A percentile compares a stretch with the other conserved stretches of the same genome.
phyloP scores from a whole-genome alignment of 1,140 invertebrate genomes.

The Ceratoteleas bidentatus region DNA sequence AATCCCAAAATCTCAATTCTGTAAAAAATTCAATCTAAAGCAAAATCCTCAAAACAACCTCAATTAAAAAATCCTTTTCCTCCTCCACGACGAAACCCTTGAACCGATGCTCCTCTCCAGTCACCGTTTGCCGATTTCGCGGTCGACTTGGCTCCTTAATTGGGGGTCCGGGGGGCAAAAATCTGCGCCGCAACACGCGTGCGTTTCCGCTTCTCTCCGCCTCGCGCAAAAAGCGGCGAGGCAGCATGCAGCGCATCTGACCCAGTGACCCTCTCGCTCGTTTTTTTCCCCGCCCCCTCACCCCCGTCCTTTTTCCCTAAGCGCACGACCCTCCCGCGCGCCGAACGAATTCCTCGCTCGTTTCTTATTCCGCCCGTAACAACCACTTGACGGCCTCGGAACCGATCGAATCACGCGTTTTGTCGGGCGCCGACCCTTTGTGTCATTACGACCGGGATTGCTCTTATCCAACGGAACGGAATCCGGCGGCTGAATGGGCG shows the following conservation, averaged over 20 bases:
- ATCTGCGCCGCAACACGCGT: conserved; percentile 57
- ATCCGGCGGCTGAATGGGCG: conserved; percentile 34
- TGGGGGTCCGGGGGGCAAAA: conserved; percentile 34
- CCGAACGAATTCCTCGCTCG: conserved; percentile 58
- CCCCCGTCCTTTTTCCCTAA: conserved; percentile 39
- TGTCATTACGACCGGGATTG: conserved; percentile 60
- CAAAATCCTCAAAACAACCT: too few relatives aligned
- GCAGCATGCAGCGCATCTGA: conserved; percentile 75
- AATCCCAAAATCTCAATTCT: too few relatives aligned
- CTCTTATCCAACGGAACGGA: conserved; percentile 61
- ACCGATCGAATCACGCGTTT: conserved; percentile 70
- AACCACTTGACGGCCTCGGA: conserved; percentile 67
- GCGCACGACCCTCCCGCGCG: conserved; percentile 3
- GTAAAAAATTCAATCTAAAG: too few relatives aligned
- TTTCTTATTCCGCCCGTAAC: conserved; percentile 67
- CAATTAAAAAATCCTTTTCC: too few relatives aligned
- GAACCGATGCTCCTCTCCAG: too few relatives aligned
- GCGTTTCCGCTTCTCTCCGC: conserved; percentile 69
- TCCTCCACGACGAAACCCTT: too few relatives aligned
- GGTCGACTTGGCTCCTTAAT: conserved; percentile 38
- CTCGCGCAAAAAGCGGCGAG: conserved; percentile 65
- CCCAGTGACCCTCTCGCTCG: conserved; percentile 78
- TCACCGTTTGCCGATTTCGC: too few relatives aligned
- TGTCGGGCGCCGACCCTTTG: conserved; percentile 63
- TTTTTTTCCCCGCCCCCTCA: conserved; percentile 65